A percentile compares a stretch with the other conserved stretches of the same genome.
Evolutionary conservation across 2,113 vertebrate genomes (phyloP).

Genomic region (Gallinago paraguaiae): DNA sequence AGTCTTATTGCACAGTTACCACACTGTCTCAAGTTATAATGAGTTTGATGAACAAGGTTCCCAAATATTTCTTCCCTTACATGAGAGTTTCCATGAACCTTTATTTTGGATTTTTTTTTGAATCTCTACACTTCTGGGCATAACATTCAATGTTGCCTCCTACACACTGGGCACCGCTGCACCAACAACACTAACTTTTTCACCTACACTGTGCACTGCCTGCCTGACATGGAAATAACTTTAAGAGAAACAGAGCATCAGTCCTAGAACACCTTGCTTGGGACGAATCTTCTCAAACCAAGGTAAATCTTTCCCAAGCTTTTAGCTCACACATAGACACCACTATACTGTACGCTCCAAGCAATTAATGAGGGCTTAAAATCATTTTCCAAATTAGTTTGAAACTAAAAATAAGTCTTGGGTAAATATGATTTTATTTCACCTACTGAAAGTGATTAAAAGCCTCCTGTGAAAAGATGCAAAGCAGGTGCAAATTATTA

Average conservation of each 20-base stretch:
- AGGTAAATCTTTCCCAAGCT: neutral
- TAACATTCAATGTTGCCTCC: neutral
- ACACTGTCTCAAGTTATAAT: neutral
- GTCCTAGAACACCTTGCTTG: neutral
- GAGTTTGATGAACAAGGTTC: neutral
- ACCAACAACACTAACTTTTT: neutral
- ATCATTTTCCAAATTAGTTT: neutral
- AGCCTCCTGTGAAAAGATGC: neutral
- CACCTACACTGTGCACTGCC: neutral
- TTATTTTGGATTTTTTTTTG: neutral
- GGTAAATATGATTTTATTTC: conserved; percentile 38
- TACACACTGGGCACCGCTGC: neutral
- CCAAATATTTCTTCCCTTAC: neutral
- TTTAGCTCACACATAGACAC: neutral
- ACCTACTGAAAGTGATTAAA: neutral
- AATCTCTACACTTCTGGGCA: neutral
- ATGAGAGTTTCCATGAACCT: neutral
- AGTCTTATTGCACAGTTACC: neutral
- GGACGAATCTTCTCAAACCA: neutral
- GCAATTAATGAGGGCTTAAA: conserved; percentile 12
- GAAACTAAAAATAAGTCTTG: conserved; percentile 8
- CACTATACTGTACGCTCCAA: neutral
- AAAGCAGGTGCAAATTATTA: conserved; percentile 7
- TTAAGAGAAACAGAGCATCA: neutral
- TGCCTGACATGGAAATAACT: neutral